Evolutionary conservation across 2,888 invertebrate genomes (phyloP), one percentile per base, ranked within the genome.

Genomic region (Hypomecis atomaria): DNA sequence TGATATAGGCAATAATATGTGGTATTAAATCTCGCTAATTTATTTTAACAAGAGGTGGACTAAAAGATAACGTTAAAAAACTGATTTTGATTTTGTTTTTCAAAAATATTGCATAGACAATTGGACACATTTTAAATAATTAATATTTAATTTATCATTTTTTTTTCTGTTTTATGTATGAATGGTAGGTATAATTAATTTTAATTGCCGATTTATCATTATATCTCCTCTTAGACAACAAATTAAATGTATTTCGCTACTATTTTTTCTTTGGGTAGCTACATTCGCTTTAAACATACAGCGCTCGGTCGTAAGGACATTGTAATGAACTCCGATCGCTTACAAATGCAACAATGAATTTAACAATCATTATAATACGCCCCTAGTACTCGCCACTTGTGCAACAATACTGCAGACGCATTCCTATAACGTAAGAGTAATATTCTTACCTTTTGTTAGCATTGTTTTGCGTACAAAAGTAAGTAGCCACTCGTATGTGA

Each of bases 381-480:
- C 71, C 71, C 70, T 69, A 69, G 69, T 69, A 61, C 66, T 65
- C 38, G 52, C 74, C 68, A 70, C 76, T 72, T 72, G 59, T 73
- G 76, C 74, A 78, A 85, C 83, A 82, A 77, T 72, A 71, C 61
- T 75, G 77, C 73, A 84, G 84, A 85, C 77, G 79, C 81, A 81
- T 82, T 82, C 76, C 77, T 75, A 79, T 81, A 78, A 81, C 86
- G 85, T 87, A 70, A 67, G 67, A 57, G 86, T 87, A 70, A 68
- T 69, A 64, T 61, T 65, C 60, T 65, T 63, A 74, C 74, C 81
- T 76, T 82, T 86, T 86, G 86, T 86, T 71, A 69, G 69, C 70
- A 87, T 90, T 91, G 90, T 91, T 84, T 78, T 66, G 71, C 60
- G 81, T 71, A 90, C 84, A 88, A 90, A 82, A 83, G 79, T 76